Percentiles rank a stretch among this genome's conserved stretches.
phyloP scores from a whole-genome alignment of 1,140 invertebrate species.

The Macrobrachium rosenbergii region DNA sequence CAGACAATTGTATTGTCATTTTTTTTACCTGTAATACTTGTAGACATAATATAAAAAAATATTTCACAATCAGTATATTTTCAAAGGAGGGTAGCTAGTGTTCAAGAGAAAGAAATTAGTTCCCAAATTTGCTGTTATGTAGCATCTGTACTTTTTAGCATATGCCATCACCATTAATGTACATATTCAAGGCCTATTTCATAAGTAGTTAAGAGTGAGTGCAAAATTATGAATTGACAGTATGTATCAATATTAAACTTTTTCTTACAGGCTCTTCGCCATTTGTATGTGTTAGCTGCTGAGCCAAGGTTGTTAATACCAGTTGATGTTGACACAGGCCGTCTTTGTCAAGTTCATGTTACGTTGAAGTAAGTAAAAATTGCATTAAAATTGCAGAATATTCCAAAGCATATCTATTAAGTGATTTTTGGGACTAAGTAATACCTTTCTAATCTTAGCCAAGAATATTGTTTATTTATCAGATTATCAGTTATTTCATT shows the following conservation, averaged over 20 bases:
- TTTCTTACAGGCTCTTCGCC: constrained; percentile 92
- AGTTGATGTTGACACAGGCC: constrained; percentile 83
- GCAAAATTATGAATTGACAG: background rate
- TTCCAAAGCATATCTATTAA: no score
- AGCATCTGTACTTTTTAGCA: constrained; percentile 4
- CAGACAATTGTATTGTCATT: no score
- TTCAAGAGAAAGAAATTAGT: no score
- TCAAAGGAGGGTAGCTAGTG: no score
- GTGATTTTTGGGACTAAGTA: no score
- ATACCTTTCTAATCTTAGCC: no score
- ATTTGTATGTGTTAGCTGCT: constrained; percentile 94
- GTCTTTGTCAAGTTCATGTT: constrained; percentile 56
- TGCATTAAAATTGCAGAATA: no score
- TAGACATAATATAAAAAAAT: no score
- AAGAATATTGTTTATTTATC: no score
- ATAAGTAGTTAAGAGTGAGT: background rate
- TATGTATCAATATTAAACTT: background rate
- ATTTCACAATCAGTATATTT: no score
- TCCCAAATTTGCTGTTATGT: background rate
- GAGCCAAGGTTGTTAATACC: constrained; percentile 90
- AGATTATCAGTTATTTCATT: no score
- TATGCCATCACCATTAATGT: background rate
- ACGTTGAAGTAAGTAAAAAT: constrained; percentile 42
- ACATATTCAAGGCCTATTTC: background rate
- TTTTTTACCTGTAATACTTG: no score